Base-by-base conservation (phyloP, 2,888 invertebrate genomes). In the Carabus problematicus region DNA sequence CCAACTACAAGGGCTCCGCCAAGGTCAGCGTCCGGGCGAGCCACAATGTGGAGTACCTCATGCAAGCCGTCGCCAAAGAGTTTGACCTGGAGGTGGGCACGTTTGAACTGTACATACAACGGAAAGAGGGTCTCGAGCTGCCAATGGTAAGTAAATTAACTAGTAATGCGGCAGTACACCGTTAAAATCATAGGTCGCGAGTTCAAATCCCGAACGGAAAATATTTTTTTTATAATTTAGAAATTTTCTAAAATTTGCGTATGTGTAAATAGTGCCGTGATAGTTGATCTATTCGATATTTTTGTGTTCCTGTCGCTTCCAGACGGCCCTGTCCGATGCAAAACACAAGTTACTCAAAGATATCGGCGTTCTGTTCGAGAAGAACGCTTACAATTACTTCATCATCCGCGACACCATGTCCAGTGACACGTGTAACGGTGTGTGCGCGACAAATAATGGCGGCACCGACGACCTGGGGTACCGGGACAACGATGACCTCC, bases 71-170 rank as follows among this genome's bases (percentile, higher is more conserved):
- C 39, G 82, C 82, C 3, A 77, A 78, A 49, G 78, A 81, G 68
- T 84, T 82, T 74, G 79, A 81, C 67, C 85, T 83, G 74, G 82
- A 83, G 66, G 79, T 82, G 9, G 81, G 82, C 54, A 77, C 79
- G n/a, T 82, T 85, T 73, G 80, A 82, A 70, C 75, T 85, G 16
- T 74, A 79, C 14, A 73, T 81, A 40, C 80, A 82, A 73, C 73
- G 71, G 40, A 72, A 72, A 43, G 73, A 74, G 56, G 75, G 73
- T 47, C 73, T 72, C 55, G 73, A 55, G 12, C 14, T 40, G 8
- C 55, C 72, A 4, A 76, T 77, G 74, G 75, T 76, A 73, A 70
- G 55, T 63, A 12, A 54, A 42, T 64, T n/a, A n/a, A n/a, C n/a
- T n/a, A n/a, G n/a, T n/a, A n/a, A n/a, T n/a, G n/a, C n/a, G n/a